Evolutionary conservation across 1,140 invertebrate genomes (phyloP).

Genomic region (Piezodorus guildinii): DNA sequence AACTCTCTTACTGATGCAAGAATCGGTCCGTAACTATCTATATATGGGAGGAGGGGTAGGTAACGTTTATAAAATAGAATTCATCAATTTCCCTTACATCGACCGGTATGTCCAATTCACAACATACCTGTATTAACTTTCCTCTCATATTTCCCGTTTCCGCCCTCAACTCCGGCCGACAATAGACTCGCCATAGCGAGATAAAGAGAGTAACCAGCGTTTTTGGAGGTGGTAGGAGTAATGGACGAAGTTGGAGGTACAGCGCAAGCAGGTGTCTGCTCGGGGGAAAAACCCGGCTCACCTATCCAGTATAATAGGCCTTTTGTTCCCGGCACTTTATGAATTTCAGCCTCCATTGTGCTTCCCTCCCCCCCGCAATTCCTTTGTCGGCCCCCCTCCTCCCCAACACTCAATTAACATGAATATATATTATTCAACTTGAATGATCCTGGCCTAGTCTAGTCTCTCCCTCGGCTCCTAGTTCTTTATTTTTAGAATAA

Average conservation of each 20-base stretch:
- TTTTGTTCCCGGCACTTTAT: conserved; percentile 20
- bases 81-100: no score
- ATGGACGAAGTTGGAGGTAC: not conserved
- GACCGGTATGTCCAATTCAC: no score
- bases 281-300: conserved; percentile 8
- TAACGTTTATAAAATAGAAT: no score
- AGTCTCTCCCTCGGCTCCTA: not conserved
- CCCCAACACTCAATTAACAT: conserved; percentile 16
- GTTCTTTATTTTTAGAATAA: no score
- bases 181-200: no score
- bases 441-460: not conserved
- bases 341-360: conserved; percentile 13
- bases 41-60: no score
- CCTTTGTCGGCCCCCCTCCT: not conserved
- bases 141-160: no score
- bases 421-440: conserved; percentile 5
- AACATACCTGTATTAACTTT: no score
- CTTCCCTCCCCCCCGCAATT: not conserved
- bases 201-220: no score
- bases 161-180: no score
- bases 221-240: not conserved
- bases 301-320: conserved; percentile 19
- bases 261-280: not conserved
- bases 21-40: no score
- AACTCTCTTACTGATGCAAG: no score